Evolutionary conservation across 2,113 vertebrate species (phyloP).

Genomic region (Urocolius indicus): DNA sequence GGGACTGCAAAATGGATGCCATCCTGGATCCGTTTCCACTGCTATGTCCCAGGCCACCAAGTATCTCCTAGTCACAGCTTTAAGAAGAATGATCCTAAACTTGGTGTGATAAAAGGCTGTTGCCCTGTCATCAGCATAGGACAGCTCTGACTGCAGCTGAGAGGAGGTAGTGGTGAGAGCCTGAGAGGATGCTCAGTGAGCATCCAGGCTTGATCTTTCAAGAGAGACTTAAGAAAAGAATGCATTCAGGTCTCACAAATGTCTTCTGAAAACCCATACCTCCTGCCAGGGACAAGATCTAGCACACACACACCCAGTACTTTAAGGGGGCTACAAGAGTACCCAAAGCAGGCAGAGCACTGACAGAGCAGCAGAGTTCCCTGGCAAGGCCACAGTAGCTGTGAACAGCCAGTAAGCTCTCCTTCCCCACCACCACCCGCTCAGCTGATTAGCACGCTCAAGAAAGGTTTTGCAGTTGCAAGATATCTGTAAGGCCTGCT

Average conservation of each 20-base stretch:
- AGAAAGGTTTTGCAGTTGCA: constrained; percentile 25
- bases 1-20: neutral
- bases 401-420: constrained; percentile 18
- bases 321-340: neutral
- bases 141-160: rapidly evolving
- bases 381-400: neutral
- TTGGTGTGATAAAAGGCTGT: neutral
- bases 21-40: neutral
- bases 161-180: neutral
- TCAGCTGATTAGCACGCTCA: constrained; percentile 25
- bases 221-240: neutral
- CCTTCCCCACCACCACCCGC: neutral
- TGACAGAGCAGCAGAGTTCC: constrained; percentile 18
- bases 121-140: neutral
- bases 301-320: neutral
- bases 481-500: constrained; percentile 44
- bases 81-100: neutral
- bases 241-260: neutral
- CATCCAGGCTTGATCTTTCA: neutral
- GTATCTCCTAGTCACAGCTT: neutral
- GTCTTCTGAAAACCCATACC: neutral
- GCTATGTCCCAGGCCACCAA: neutral
- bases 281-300: neutral
- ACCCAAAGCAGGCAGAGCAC: neutral
- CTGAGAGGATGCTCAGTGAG: neutral